These are phyloP conservation scores for Drosophila kurseongensis DNA, from an alignment of 1,140 invertebrate genomes.

Conservation along the genomic window DNA sequence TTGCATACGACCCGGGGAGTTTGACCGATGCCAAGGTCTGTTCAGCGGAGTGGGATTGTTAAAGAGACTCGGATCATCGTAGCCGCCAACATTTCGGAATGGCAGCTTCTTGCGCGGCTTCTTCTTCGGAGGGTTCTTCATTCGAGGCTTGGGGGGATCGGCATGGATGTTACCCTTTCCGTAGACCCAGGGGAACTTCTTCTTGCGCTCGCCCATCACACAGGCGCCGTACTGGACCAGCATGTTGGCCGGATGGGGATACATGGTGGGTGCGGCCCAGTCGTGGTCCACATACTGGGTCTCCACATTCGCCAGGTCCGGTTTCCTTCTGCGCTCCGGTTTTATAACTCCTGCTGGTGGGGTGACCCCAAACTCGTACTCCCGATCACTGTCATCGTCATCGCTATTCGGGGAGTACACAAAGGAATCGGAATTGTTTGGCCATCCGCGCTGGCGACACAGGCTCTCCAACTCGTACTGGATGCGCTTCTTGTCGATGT, in stretches of 20 bases:
- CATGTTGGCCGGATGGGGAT: constrained; percentile 60
- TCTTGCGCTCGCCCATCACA: constrained; percentile 54
- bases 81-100: constrained; percentile 7
- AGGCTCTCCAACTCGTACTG: constrained; percentile 42
- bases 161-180: constrained; percentile 56
- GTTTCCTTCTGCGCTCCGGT: constrained; percentile 32
- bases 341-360: constrained; percentile 78
- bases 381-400: constrained; percentile 63
- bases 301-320: constrained; percentile 43
- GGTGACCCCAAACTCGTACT: constrained; percentile 81
- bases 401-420: constrained; percentile 27
- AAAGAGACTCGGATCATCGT: constrained; percentile 7
- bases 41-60: constrained; percentile 10
- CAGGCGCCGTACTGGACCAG: constrained; percentile 52
- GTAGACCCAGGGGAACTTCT: constrained; percentile 43
- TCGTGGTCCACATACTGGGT: constrained; percentile 75
- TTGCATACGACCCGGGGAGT: rapidly evolving
- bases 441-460: constrained; percentile 20
- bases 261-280: constrained; percentile 59
- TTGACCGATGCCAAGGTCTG: constrained; percentile 22
- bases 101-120: constrained; percentile 13
- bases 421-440: constrained; percentile 39
- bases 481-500: constrained; percentile 54
- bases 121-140: constrained; percentile 15
- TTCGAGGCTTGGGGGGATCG: constrained; percentile 34